A percentile compares a stretch with the other conserved stretches of the same genome.
phyloP scores from a whole-genome alignment of 1,140 invertebrate genomes.

The Episyrphus balteatus region DNA sequence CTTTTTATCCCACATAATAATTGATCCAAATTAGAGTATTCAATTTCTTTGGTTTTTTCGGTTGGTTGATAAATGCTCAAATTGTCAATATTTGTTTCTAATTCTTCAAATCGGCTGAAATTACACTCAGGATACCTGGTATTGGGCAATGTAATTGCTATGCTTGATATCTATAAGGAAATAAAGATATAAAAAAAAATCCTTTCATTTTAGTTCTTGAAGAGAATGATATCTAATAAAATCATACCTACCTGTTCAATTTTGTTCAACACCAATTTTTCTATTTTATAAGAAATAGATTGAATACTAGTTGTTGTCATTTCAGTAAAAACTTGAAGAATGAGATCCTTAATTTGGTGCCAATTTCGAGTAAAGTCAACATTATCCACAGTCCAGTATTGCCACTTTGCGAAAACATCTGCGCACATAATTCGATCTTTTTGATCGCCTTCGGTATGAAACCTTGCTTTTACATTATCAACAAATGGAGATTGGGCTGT shows the following conservation, averaged over 20 bases:
- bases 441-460: constrained; percentile 4
- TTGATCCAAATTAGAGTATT: constrained; percentile 1
- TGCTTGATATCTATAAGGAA: neutral
- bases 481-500: constrained; percentile 2
- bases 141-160: constrained; percentile 1
- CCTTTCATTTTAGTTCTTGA: too few relatives aligned
- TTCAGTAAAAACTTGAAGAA: neutral
- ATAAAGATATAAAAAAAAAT: neutral
- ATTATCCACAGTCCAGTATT: too few relatives aligned
- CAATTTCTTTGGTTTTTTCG: neutral
- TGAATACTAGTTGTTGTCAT: constrained; percentile 1
- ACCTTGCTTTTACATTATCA: constrained; percentile 1
- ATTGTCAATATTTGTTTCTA: neutral
- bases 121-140: neutral
- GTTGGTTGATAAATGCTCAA: neutral
- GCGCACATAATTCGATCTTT: neutral
- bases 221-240: too few relatives aligned
- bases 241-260: neutral
- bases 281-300: constrained; percentile 1
- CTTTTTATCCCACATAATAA: neutral
- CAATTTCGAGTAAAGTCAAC: neutral
- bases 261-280: neutral
- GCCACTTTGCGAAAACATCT: too few relatives aligned
- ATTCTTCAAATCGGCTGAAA: constrained; percentile 1
- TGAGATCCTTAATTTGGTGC: neutral